Evolutionary conservation across 2,113 vertebrate species (phyloP), one percentile per base, ranked within the genome.

Genomic region (Eolophus roseicapilla): DNA sequence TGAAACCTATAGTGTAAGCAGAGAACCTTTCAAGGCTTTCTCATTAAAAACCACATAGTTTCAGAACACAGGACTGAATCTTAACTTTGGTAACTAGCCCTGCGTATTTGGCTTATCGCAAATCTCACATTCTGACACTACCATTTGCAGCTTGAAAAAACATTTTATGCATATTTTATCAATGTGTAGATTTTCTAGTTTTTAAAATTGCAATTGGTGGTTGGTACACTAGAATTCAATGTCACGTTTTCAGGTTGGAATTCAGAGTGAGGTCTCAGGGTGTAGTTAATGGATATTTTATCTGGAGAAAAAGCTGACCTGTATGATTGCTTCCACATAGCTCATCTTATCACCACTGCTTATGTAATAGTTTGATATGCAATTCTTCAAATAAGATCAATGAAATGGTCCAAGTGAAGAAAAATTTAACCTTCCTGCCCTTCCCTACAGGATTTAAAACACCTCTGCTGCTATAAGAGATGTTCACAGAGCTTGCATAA

Each of bases 61-160:
- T 93, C 50, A 83, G 80, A 92, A 69, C 31, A 39, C 5, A 43
- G n/a, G 57, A 62, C 7, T 75, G 44, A 86, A 75, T 86, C 63
- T 73, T 62, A 79, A 28, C 28, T 76, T 89, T 57, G 41, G 46
- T 95, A 92, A 80, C 44, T 67, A 86, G 53, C 47, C n/a, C 17
- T 52, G 31, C 37, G 13, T 50, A 62, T 62, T 27, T 84, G 33
- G 46, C 37, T 87, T 87, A 53, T 88, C 46, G 94, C 37, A 91
- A 52, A 74, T 86, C 41, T 77, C 71, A 80, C 79, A 59, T 78
- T 95, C 92, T 91, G 63, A 95, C 68, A 60, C 69, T 84, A 47
- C 73, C 64, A 82, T 86, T 83, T 92, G 83, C 73, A 92, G 73
- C 88, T 63, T 88, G 64, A 67, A 59, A 75, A 88, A 77, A 6